These are phyloP conservation scores for Orius insidiosus DNA, from an alignment of 1,140 invertebrate species.

Conservation along the genomic window DNA sequence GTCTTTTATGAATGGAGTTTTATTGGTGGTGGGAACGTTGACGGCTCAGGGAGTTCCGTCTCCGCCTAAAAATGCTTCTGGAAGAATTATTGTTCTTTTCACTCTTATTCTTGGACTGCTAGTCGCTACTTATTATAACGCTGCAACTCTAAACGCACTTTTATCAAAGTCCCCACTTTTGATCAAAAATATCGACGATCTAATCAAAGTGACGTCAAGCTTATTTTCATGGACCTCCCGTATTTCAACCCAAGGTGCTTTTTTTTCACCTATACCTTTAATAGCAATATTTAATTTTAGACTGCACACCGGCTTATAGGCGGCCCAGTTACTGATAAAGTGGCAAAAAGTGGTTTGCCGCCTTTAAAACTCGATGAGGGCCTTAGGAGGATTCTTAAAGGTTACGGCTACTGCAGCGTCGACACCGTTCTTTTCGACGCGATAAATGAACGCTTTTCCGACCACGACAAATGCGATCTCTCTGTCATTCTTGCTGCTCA, in stretches of 20 bases:
- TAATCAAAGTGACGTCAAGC: neutral
- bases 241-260: neutral
- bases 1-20: too few species aligned
- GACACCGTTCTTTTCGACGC: neutral
- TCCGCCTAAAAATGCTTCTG: too few species aligned
- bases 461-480: slow-evolving; percentile 3
- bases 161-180: neutral
- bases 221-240: neutral
- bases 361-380: neutral
- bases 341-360: too few species aligned
- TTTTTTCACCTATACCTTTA: too few species aligned
- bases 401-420: neutral
- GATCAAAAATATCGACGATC: slow-evolving; percentile 2
- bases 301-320: too few species aligned
- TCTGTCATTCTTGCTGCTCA: neutral
- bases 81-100: too few species aligned
- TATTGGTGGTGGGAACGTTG: too few species aligned
- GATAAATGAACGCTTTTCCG: neutral
- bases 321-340: too few species aligned
- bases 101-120: neutral
- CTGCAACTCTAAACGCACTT: neutral
- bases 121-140: slow-evolving; percentile 4
- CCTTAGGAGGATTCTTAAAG: neutral
- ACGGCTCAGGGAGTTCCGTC: too few species aligned
- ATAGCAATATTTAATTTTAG: too few species aligned